phyloP scores from a whole-genome alignment of 2,797 vertebrate genomes.

The Limosa lapponica region DNA sequence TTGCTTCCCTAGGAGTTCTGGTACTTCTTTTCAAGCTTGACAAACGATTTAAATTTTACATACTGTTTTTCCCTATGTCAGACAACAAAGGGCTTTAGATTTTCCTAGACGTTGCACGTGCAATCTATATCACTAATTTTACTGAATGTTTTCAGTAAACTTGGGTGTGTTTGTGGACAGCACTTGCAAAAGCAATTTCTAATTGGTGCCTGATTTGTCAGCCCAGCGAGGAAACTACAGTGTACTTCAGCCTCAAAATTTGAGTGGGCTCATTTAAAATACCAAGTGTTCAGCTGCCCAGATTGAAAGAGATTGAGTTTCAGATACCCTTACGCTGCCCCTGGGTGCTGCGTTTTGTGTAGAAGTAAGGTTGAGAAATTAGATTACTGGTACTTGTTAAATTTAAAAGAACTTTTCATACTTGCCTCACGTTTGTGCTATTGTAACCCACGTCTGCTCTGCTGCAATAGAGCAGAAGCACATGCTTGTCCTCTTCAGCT shows the following conservation, averaged over 20 bases:
- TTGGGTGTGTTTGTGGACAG: background rate
- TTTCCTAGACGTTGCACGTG: rapidly evolving
- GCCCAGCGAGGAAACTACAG: background rate
- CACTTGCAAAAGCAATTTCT: background rate
- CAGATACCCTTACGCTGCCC: background rate
- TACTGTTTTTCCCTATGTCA: background rate
- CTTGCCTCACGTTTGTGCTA: background rate
- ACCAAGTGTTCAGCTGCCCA: background rate
- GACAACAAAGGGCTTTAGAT: background rate
- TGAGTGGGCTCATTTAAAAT: background rate
- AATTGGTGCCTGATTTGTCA: background rate
- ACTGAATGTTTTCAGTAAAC: background rate
- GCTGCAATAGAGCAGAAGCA: background rate
- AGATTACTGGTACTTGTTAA: background rate
- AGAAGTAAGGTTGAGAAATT: background rate
- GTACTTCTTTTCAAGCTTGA: background rate
- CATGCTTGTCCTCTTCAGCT: background rate
- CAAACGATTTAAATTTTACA: background rate
- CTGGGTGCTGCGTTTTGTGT: background rate
- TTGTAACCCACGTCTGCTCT: background rate
- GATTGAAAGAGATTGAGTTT: background rate
- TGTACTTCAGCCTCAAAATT: background rate
- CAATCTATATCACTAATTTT: background rate
- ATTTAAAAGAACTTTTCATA: background rate
- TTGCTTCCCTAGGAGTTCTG: background rate